These are phyloP conservation scores for Limnodromus scolopaceus DNA, from an alignment of 2,797 vertebrate genomes.

Conservation along the genomic window DNA sequence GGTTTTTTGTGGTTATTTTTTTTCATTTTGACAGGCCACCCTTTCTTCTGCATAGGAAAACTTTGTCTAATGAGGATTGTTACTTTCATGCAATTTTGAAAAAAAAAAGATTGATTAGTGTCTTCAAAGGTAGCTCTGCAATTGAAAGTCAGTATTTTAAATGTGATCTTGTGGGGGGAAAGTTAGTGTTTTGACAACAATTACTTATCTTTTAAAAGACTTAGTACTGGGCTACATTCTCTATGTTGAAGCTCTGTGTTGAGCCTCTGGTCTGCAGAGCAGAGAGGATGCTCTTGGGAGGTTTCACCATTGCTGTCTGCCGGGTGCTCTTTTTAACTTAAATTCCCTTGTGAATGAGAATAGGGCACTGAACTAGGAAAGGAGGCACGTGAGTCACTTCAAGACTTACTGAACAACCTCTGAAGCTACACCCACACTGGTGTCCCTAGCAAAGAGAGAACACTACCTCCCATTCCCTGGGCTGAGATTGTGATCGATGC, in stretches of 20 bases:
- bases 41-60: not conserved
- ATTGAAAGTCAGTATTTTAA: not conserved
- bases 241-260: not conserved
- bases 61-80: not conserved
- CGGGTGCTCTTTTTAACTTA: not conserved
- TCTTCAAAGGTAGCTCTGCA: not conserved
- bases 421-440: not conserved
- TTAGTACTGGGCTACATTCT: not conserved
- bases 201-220: not conserved
- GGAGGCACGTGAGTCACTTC: not conserved
- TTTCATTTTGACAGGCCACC: not conserved
- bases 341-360: not conserved
- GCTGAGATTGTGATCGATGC: not conserved
- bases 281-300: not conserved
- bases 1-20: not conserved
- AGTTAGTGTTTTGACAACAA: not conserved
- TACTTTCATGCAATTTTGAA: not conserved
- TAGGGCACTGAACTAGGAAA: not conserved
- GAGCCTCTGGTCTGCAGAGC: not conserved
- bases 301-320: not conserved
- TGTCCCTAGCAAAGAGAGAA: not conserved
- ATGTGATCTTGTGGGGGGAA: not conserved
- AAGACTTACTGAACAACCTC: not conserved
- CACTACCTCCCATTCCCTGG: rapidly evolving
- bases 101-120: not conserved